Base-by-base conservation (phyloP, 2,113 vertebrate species). In the Dipodomys ordii region DNA sequence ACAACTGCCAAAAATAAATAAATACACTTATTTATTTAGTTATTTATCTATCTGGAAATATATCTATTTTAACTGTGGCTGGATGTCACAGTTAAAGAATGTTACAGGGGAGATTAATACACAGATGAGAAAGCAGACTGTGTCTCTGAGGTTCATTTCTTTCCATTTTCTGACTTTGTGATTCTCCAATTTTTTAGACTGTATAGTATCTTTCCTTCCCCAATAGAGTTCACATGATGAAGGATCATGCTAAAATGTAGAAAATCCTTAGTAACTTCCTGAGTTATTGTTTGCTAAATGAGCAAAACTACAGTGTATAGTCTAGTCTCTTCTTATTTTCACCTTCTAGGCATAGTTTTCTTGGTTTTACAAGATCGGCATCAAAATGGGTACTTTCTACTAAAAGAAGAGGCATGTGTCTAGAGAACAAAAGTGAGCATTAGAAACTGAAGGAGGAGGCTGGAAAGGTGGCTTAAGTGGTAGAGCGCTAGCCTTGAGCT, bases 321-420 rank as follows among this genome's bases (percentile, higher is more conserved):
- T 80, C 7, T 22, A 8, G 27, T 67, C 73, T 6, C 28, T 77
- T 12, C 53, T 18, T 1, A 6, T 44, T 79, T 44, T 89, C 57
- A 94, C 20, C 60, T 64, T 92, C 23, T 35, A 65, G 71, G 28
- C n/a, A 64, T 22, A 67, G 69, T 92, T 77, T 83, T 65, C 64
- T 92, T 87, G 72, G 62, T 46, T 90, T 97, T 87, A 72, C 20
- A 85, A 92, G 35, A 85, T 79, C 87, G 49, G 65, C n/a, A 79
- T 62, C 39, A 28, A 91, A 93, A 49, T 76, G 78, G 27, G 35
- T 25, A 85, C 44, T 87, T 94, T 92, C 57, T 82, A 72, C 76
- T 39, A 95, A 35, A 1, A 87, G 53, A 73, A 91, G 23, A 90
- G 57, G 32, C 88, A 72, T 46, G 46, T 83, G 53, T 27, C 53